These are phyloP conservation scores for Melitaea cinxia DNA, from an alignment of 1,140 invertebrate species.

Conservation along the genomic window DNA sequence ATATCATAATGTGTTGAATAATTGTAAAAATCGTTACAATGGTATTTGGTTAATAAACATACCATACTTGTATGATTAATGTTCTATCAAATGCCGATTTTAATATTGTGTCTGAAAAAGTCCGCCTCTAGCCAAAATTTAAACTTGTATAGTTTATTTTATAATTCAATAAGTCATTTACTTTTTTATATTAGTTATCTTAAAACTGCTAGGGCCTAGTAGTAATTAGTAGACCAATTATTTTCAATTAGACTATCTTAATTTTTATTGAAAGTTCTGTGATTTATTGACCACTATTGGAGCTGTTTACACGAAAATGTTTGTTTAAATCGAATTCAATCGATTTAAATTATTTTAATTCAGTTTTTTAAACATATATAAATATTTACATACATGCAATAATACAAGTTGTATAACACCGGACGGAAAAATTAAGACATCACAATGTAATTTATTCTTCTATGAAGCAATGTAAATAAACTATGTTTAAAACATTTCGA, in stretches of 20 bases:
- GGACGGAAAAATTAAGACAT: neutral
- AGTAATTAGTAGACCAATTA: constrained; percentile 27
- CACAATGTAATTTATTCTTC: constrained; percentile 18
- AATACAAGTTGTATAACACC: neutral
- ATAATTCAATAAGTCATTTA: constrained; percentile 33
- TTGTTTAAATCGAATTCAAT: neutral
- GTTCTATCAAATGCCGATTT: constrained; percentile 15
- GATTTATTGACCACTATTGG: constrained; percentile 15
- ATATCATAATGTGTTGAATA: too few species aligned
- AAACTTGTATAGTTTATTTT: constrained; percentile 19
- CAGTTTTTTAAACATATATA: neutral
- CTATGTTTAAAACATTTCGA: constrained; percentile 5
- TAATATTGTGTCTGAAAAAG: constrained; percentile 1
- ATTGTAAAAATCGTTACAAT: too few species aligned
- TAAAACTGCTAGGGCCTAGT: constrained; percentile 21
- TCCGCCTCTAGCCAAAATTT: neutral
- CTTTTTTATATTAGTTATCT: constrained; percentile 25
- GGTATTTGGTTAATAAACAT: too few species aligned
- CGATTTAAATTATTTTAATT: neutral
- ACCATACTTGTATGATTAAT: too few species aligned
- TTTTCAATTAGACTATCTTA: constrained; percentile 16
- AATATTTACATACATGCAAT: neutral
- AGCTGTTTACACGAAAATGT: too few species aligned
- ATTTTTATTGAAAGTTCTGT: constrained; percentile 20
- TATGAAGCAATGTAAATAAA: constrained; percentile 24